These are phyloP conservation scores for Limenitis camilla DNA, from an alignment of 2,888 invertebrate genomes.

Conservation along the genomic window DNA sequence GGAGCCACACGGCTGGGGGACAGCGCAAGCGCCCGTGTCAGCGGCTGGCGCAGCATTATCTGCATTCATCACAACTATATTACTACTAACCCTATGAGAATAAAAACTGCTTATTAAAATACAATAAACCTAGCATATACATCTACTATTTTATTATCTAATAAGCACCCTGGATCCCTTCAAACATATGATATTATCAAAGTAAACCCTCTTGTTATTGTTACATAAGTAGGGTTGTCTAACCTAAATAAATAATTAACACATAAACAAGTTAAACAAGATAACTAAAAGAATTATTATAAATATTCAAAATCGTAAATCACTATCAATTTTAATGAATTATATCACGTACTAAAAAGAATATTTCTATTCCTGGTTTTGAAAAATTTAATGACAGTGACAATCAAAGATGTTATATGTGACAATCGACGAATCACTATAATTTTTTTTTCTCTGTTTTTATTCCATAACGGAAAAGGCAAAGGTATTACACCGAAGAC, in stretches of 20 bases:
- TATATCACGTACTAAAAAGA: slow-evolving; percentile 17
- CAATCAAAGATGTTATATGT: slow-evolving; percentile 12
- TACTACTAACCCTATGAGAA: slow-evolving; percentile 1
- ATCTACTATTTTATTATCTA: not conserved
- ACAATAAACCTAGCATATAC: no score
- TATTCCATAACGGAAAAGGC: not conserved
- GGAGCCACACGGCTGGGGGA: slow-evolving; percentile 58
- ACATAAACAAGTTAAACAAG: not conserved
- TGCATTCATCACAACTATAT: slow-evolving; percentile 32
- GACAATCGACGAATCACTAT: slow-evolving; percentile 1
- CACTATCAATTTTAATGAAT: no score
- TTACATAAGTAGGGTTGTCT: slow-evolving; percentile 68
- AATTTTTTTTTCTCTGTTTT: not conserved
- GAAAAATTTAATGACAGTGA: slow-evolving; percentile 18
- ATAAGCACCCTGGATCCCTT: not conserved
- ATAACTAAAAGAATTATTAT: slow-evolving; percentile 1
- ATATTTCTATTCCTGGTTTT: slow-evolving; percentile 11
- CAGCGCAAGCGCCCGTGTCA: slow-evolving; percentile 78
- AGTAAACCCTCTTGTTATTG: slow-evolving; percentile 48
- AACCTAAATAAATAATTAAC: slow-evolving; percentile 49
- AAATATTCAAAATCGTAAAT: no score
- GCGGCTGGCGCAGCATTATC: slow-evolving; percentile 85
- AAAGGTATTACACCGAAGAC: no score
- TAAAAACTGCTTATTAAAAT: no score
- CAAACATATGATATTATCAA: slow-evolving; percentile 1